These are phyloP conservation scores for Xanthia icteritia DNA, from an alignment of 2,888 invertebrate genomes.

Conservation along the genomic window DNA sequence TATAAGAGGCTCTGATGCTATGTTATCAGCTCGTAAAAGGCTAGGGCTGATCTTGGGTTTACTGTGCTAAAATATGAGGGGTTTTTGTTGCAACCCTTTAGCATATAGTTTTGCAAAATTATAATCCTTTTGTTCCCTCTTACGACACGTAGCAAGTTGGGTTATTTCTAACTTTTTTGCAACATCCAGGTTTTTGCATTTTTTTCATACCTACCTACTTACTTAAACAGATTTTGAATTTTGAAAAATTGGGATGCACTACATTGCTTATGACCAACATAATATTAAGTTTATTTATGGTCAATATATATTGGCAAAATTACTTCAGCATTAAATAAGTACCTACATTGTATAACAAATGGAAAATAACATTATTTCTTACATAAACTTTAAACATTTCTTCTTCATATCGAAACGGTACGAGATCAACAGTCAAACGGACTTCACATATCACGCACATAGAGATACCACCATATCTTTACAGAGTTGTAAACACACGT, in stretches of 20 bases:
- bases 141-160: not conserved
- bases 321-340: not conserved
- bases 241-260: not conserved
- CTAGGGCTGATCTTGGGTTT: not conserved
- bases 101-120: not conserved
- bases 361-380: slow-evolving; percentile 11
- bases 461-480: slow-evolving; percentile 61
- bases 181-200: not conserved
- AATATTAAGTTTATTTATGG: not conserved
- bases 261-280: not conserved
- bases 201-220: too few relatives aligned
- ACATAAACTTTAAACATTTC: slow-evolving; percentile 37
- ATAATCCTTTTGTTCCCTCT: not conserved
- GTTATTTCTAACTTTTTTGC: too few relatives aligned
- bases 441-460: slow-evolving; percentile 58
- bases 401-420: slow-evolving; percentile 44
- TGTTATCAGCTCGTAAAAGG: slow-evolving; percentile 6
- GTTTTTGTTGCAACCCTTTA: not conserved
- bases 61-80: not conserved
- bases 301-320: not conserved
- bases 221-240: not conserved
- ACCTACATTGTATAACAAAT: not conserved
- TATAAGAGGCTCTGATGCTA: slow-evolving; percentile 5
- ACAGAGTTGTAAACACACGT: slow-evolving; percentile 64
- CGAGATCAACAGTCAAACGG: slow-evolving; percentile 53